Conservation (phyloP, 2,113 vertebrate species). For the Heterotis niloticus region DNA sequence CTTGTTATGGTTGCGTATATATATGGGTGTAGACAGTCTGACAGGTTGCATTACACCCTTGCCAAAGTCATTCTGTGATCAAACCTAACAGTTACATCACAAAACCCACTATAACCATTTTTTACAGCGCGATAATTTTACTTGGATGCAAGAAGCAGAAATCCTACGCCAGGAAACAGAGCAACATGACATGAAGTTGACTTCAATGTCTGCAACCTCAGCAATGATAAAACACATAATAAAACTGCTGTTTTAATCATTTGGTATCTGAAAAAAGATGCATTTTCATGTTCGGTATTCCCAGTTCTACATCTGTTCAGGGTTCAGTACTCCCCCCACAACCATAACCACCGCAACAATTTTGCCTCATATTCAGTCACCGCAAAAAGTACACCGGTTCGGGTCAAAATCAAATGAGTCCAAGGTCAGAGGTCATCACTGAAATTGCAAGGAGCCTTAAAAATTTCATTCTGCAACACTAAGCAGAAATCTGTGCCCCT, state of each 20-base stretch:
- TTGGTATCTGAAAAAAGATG: no score
- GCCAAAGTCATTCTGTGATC: no score
- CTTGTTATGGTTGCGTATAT: no score
- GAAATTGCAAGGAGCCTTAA: background rate
- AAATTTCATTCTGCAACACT: background rate
- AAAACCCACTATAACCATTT: no score
- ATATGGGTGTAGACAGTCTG: background rate
- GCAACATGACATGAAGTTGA: background rate
- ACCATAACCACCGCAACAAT: background rate
- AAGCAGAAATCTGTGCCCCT: background rate
- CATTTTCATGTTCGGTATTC: no score
- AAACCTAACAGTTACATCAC: no score
- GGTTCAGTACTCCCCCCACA: background rate
- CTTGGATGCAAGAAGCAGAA: no score
- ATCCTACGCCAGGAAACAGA: background rate
- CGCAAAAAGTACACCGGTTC: background rate
- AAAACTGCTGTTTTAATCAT: background rate
- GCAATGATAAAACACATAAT: background rate
- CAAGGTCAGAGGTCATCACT: background rate
- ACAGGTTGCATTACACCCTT: conserved; percentile 5
- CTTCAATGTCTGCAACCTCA: background rate
- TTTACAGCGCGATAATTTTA: no score
- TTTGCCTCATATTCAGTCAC: background rate
- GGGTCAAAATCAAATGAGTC: background rate
- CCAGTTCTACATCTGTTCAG: no score